A percentile compares a stretch with the other conserved stretches of the same genome.
These are phyloP conservation scores for Pedicia rivosa DNA, from an alignment of 2,888 invertebrate genomes.

Conservation along the genomic window DNA sequence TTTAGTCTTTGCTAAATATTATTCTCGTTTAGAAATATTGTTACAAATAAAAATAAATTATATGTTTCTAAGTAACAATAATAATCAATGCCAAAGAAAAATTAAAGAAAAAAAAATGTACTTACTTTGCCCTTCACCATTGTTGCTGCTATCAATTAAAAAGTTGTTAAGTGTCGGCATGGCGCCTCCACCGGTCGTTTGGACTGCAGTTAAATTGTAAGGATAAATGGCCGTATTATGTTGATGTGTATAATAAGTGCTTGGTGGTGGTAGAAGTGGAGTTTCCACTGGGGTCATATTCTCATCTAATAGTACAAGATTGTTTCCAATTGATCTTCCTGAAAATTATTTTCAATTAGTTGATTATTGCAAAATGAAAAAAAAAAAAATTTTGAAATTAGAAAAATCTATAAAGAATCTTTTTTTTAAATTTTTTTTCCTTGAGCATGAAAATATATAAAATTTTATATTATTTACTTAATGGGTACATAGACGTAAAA, in stretches of 20 bases:
- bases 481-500: too few species aligned
- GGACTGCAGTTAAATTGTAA: slow-evolving; percentile 31
- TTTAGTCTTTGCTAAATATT: too few species aligned
- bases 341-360: too few species aligned
- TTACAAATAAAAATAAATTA: too few species aligned
- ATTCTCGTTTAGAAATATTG: too few species aligned
- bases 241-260: slow-evolving; percentile 25
- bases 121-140: slow-evolving; percentile 1
- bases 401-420: too few species aligned
- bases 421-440: too few species aligned
- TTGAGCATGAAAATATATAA: too few species aligned
- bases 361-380: too few species aligned
- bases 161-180: slow-evolving; percentile 1
- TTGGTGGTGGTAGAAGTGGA: slow-evolving; percentile 26
- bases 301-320: slow-evolving; percentile 31
- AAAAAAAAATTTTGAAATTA: not conserved
- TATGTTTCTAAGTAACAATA: too few species aligned
- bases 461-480: too few species aligned
- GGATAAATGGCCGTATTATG: slow-evolving; percentile 26
- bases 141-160: slow-evolving; percentile 2
- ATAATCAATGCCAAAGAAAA: too few species aligned
- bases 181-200: slow-evolving; percentile 18
- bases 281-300: slow-evolving; percentile 32
- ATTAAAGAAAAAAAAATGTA: not conserved
- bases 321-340: slow-evolving; percentile 32